Percentiles rank a stretch among this genome's conserved stretches.
These are phyloP conservation scores for Caenorhabditis angaria DNA, from an alignment of 2,888 invertebrate genomes.

Conservation along the genomic window DNA sequence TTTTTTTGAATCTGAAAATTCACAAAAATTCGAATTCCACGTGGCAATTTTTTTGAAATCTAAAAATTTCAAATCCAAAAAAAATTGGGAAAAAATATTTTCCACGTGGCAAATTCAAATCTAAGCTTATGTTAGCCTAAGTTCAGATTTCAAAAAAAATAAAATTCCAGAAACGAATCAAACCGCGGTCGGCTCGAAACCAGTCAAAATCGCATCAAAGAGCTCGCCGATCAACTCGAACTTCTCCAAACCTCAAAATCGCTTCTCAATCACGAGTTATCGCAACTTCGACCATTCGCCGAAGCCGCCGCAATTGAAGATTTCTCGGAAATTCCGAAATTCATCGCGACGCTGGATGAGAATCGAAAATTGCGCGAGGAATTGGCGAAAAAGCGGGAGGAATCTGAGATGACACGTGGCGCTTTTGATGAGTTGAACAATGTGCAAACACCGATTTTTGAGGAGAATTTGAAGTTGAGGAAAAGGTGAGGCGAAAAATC, in stretches of 20 bases:
- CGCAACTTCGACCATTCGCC: conserved; percentile 52
- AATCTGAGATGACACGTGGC: conserved; percentile 28
- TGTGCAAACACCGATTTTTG: conserved; percentile 33
- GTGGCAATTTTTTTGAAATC: too few relatives aligned
- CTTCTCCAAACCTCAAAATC: conserved; percentile 34
- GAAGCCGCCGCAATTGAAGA: conserved; percentile 40
- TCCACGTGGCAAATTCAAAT: too few relatives aligned
- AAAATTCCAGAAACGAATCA: conserved; percentile 34
- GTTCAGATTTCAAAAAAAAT: not conserved
- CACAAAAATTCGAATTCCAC: too few relatives aligned
- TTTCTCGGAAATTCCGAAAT: conserved; percentile 33
- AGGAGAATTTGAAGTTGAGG: conserved; percentile 41
- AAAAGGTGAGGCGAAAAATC: conserved; percentile 18
- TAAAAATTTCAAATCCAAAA: too few relatives aligned
- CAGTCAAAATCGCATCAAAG: conserved; percentile 36
- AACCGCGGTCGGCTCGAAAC: conserved; percentile 33
- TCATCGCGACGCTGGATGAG: conserved; percentile 30
- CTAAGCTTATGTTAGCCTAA: not conserved
- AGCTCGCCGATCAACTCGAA: conserved; percentile 29
- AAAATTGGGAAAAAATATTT: too few relatives aligned
- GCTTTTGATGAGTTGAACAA: conserved; percentile 36
- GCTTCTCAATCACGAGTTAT: conserved; percentile 42
- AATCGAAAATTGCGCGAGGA: conserved; percentile 29
- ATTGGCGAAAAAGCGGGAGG: conserved; percentile 16
- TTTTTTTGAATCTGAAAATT: too few relatives aligned